Evolutionary conservation across 2,888 invertebrate genomes (phyloP).

Genomic region (Parnassius mnemosyne): DNA sequence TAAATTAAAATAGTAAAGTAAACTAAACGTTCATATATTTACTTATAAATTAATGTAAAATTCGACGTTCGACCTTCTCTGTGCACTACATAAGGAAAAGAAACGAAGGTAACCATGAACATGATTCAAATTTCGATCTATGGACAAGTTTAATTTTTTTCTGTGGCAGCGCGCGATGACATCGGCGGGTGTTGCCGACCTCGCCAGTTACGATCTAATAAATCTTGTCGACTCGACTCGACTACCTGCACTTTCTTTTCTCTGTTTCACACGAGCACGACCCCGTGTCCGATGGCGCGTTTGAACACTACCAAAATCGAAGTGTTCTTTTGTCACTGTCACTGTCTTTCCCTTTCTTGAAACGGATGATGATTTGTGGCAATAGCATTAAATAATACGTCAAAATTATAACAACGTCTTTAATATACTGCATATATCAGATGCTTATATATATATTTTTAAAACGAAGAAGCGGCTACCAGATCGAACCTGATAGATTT

Average conservation of each 20-base stretch:
- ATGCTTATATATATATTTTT: too few species aligned
- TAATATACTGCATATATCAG: too few species aligned
- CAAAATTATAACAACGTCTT: too few species aligned
- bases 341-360: slow-evolving; percentile 20
- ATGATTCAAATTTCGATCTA: slow-evolving; percentile 33
- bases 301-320: slow-evolving; percentile 48
- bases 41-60: neutral
- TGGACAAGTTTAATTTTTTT: slow-evolving; percentile 37
- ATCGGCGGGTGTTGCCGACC: slow-evolving; percentile 61
- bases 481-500: too few species aligned
- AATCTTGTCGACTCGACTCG: slow-evolving; percentile 58
- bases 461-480: too few species aligned
- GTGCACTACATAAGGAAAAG: slow-evolving; percentile 20
- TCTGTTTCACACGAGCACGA: slow-evolving; percentile 68
- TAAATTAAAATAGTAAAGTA: too few species aligned
- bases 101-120: slow-evolving; percentile 17
- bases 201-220: slow-evolving; percentile 77
- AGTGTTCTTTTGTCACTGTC: slow-evolving; percentile 48
- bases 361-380: neutral
- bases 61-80: slow-evolving; percentile 8
- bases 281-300: slow-evolving; percentile 47
- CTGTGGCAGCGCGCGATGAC: slow-evolving; percentile 49
- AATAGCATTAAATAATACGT: neutral
- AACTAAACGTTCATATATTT: neutral
- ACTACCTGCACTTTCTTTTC: slow-evolving; percentile 78